Conservation (phyloP, 2,888 invertebrate genomes). For the Platycnemis pennipes region DNA sequence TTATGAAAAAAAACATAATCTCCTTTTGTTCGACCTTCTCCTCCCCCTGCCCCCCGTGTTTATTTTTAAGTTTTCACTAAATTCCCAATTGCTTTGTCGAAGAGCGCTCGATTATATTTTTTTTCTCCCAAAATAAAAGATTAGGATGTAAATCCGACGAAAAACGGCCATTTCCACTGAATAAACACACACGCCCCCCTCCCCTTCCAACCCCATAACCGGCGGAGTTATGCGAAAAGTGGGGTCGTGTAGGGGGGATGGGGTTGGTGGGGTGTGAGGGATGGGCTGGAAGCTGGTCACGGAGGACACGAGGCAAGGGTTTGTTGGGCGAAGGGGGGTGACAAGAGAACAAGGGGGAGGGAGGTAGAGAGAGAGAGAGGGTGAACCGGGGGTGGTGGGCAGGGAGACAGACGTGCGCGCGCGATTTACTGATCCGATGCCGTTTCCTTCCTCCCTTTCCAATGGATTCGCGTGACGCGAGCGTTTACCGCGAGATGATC, state of each 20-base stretch:
- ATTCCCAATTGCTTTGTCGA: conserved; percentile 23
- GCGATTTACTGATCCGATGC: conserved; percentile 56
- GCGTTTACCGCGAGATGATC: conserved; percentile 62
- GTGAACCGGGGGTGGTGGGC: neutral
- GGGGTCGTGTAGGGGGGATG: neutral
- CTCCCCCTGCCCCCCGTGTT: neutral
- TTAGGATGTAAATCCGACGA: conserved; percentile 32
- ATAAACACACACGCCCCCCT: neutral
- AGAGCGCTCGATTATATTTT: neutral
- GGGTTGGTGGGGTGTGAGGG: neutral
- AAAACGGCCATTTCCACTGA: conserved; percentile 32
- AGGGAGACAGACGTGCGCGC: neutral
- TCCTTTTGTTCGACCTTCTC: conserved; percentile 2
- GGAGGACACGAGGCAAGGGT: neutral
- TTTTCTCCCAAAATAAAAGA: neutral
- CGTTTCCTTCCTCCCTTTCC: conserved; percentile 48
- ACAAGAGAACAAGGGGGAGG: neutral
- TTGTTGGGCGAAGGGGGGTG: neutral
- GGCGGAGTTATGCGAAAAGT: conserved; percentile 7
- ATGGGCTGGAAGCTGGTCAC: neutral
- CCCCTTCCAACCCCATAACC: neutral
- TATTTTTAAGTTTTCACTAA: conserved; percentile 38
- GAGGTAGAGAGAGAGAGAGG: neutral
- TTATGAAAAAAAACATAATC: neutral
- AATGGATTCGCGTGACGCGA: conserved; percentile 59